Evolutionary conservation across 2,888 invertebrate genomes (phyloP).

Genomic region (Opisthograptis luteolata): DNA sequence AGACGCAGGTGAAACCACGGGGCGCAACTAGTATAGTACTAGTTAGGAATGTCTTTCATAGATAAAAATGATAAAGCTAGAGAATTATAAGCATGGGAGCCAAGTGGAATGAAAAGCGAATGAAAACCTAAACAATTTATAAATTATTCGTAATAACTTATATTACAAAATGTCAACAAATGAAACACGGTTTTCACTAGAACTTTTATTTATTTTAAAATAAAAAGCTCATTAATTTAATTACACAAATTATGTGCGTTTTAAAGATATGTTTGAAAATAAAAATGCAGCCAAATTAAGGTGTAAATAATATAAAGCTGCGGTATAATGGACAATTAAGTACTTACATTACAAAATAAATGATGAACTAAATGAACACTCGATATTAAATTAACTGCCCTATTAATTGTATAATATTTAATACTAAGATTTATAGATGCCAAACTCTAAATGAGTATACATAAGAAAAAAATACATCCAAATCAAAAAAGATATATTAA

Average conservation of each 20-base stretch:
- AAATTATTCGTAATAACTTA: neutral
- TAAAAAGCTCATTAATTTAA: slow-evolving; percentile 78
- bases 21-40: no score
- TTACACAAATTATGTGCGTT: slow-evolving; percentile 81
- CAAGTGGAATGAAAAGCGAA: no score
- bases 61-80: no score
- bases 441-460: slow-evolving; percentile 79
- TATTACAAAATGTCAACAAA: neutral
- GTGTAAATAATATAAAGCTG: slow-evolving; percentile 66
- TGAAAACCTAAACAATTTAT: neutral
- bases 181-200: slow-evolving; percentile 54
- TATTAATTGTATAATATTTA: slow-evolving; percentile 70
- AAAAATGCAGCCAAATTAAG: slow-evolving; percentile 54
- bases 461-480: slow-evolving; percentile 81
- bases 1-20: no score
- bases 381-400: slow-evolving; percentile 51
- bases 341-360: slow-evolving; percentile 59
- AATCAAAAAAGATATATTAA: slow-evolving; percentile 69
- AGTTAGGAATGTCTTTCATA: no score
- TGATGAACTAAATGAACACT: slow-evolving; percentile 48
- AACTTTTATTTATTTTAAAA: slow-evolving; percentile 80
- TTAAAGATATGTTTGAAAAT: slow-evolving; percentile 64
- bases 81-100: no score
- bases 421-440: slow-evolving; percentile 82
- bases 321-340: slow-evolving; percentile 74